Conservation (phyloP, 1,140 invertebrate species). For the Drosophila athabasca region DNA sequence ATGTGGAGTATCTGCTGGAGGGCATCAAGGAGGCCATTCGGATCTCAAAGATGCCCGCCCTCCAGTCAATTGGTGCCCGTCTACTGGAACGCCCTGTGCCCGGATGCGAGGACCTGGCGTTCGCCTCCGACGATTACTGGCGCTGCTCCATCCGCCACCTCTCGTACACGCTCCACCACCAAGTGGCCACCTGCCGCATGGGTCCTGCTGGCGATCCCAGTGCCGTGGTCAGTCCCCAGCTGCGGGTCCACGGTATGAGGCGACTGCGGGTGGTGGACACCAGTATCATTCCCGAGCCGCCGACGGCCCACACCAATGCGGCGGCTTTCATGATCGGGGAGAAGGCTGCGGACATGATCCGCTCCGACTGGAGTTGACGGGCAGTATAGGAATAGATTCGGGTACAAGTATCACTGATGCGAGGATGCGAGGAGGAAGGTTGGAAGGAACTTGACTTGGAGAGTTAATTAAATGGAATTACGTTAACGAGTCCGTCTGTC, state of each 20-base stretch:
- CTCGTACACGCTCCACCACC: constrained; percentile 89
- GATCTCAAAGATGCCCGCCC: constrained; percentile 86
- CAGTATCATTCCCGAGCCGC: constrained; percentile 89
- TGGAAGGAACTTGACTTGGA: constrained; percentile 27
- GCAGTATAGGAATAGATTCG: no score
- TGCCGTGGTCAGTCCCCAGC: constrained; percentile 90
- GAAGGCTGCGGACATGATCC: constrained; percentile 93
- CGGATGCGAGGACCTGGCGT: constrained; percentile 85
- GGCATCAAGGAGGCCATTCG: constrained; percentile 87
- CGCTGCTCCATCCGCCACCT: constrained; percentile 88
- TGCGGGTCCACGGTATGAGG: constrained; percentile 89
- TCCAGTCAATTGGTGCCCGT: constrained; percentile 86
- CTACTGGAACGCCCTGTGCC: constrained; percentile 86
- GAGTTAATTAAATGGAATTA: constrained; percentile 77
- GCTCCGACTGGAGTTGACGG: constrained; percentile 86
- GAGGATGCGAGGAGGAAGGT: constrained; percentile 82
- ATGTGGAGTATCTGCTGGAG: constrained; percentile 88
- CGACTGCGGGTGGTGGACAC: constrained; percentile 90
- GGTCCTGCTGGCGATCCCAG: constrained; percentile 87
- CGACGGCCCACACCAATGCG: constrained; percentile 90
- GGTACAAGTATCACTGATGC: constrained; percentile 69
- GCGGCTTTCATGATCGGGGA: constrained; percentile 94
- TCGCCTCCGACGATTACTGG: constrained; percentile 89
- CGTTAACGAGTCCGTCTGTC: constrained; percentile 38
- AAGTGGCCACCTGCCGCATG: constrained; percentile 91